A percentile compares a stretch with the other conserved stretches of the same genome.
Evolutionary conservation across 2,113 vertebrate genomes (phyloP).

Genomic region (Solenodon paradoxus): DNA sequence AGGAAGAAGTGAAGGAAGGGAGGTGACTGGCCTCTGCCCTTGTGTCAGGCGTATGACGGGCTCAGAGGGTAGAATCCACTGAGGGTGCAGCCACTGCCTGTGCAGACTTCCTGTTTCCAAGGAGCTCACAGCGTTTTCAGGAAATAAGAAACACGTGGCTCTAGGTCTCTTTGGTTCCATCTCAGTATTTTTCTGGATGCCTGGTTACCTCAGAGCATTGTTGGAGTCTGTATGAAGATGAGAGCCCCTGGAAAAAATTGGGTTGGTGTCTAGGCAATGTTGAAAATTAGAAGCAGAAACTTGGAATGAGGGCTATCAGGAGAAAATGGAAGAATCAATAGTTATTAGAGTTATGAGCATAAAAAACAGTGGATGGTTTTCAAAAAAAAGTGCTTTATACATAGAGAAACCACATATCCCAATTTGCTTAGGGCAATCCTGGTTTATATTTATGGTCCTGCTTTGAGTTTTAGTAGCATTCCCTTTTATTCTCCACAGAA

Average conservation of each 20-base stretch:
- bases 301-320: background rate
- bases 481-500: background rate
- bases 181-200: background rate
- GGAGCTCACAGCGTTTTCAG: fast-evolving
- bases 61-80: too few relatives aligned
- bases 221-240: background rate
- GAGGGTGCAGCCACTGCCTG: too few relatives aligned
- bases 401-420: fast-evolving
- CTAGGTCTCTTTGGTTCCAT: background rate
- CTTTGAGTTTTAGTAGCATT: background rate
- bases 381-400: background rate
- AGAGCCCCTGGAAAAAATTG: background rate
- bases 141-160: fast-evolving
- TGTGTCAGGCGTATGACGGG: too few relatives aligned
- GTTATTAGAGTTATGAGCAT: background rate
- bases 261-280: background rate
- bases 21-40: fast-evolving
- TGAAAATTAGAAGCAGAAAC: background rate
- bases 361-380: background rate
- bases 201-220: fast-evolving
- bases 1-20: background rate
- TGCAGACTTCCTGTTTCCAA: background rate
- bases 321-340: background rate
- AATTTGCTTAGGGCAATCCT: background rate
- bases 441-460: background rate